Evolutionary conservation across 2,113 vertebrate genomes (phyloP), one percentile per base, ranked within the genome.

Genomic region (Indicator maculatus): DNA sequence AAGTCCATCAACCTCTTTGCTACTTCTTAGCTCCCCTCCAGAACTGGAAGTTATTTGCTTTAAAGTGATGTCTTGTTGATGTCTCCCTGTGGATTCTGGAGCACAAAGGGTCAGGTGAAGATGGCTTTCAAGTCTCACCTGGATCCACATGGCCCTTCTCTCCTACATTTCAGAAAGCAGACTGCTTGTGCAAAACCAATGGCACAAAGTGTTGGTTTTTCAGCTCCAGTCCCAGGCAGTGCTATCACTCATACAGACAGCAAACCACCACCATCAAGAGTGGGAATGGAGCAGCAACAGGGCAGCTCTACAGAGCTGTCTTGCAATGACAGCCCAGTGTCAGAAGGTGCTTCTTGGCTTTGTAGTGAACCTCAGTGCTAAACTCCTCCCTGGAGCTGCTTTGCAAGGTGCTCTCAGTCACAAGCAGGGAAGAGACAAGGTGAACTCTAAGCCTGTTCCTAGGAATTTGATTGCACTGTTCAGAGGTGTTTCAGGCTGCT

Each of bases 1-100:
- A 36, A 78, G 59, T n/a, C 38, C 11, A 4, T 55, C 6, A 27
- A 2, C 10, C 26, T 31, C 12, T n/a, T 33, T 52, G 11, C 17
- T 77, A 18, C 16, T 65, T 38, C 58, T 15, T 36, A 3, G 5
- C 18, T 70, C 8, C 23, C 33, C 16, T 4, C 0, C 0, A 70
- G 28, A 69, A 60, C 27, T 36, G 28, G 16, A 41, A 47, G 26
- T 13, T 58, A 6, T 6, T 56, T 59, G 36, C 23, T 53, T 69
- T 79, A 16, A 67, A 75, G 28, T 12, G 27, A 16, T 63, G 18
- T 38, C 47, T 64, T 6, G 3, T 33, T 39, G 50, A 5, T 26
- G 27, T 21, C 27, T 16, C 44, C 9, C 23, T 28, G n/a, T 9
- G 44, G 45, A 47, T 12, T 30, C 41, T 26, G 36, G 30, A 52